These are phyloP conservation scores for Zoanthus gigantus DNA, from an alignment of 92 coral and sea anemone species.

Conservation along the genomic window DNA sequence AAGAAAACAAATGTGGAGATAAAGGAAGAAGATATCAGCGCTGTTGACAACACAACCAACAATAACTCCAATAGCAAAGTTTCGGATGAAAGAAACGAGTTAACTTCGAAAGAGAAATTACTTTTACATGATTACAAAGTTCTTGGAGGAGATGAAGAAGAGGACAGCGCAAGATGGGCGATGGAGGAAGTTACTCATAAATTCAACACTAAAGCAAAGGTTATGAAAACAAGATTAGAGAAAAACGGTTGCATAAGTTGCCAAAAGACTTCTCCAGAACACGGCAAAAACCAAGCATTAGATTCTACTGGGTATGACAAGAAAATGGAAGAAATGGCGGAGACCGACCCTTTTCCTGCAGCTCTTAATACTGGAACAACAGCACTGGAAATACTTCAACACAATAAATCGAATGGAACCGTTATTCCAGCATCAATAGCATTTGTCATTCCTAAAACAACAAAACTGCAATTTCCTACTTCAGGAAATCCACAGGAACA, in stretches of 20 bases:
- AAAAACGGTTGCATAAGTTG: not conserved
- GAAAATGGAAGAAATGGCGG: not conserved
- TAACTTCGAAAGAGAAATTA: not conserved
- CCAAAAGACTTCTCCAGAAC: not conserved
- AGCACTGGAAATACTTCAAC: not conserved
- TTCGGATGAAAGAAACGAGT: not conserved
- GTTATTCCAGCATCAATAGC: not conserved
- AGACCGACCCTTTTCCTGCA: not conserved
- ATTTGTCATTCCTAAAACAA: not conserved
- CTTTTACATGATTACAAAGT: slow-evolving; percentile 17
- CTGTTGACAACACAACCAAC: not conserved
- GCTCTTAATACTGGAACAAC: not conserved
- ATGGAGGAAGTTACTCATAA: slow-evolving; percentile 16
- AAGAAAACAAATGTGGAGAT: not conserved
- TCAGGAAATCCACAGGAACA: not conserved
- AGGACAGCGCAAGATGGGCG: slow-evolving; percentile 42
- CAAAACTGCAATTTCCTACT: not conserved
- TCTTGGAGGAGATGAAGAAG: slow-evolving; percentile 32
- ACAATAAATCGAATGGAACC: not conserved
- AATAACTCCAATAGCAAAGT: not conserved
- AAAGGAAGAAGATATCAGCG: not conserved
- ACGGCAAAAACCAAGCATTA: not conserved
- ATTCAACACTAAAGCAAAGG: not conserved
- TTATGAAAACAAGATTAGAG: not conserved
- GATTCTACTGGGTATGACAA: not conserved